Conservation (phyloP, 2,113 vertebrate genomes). For the Trachemys scripta region DNA sequence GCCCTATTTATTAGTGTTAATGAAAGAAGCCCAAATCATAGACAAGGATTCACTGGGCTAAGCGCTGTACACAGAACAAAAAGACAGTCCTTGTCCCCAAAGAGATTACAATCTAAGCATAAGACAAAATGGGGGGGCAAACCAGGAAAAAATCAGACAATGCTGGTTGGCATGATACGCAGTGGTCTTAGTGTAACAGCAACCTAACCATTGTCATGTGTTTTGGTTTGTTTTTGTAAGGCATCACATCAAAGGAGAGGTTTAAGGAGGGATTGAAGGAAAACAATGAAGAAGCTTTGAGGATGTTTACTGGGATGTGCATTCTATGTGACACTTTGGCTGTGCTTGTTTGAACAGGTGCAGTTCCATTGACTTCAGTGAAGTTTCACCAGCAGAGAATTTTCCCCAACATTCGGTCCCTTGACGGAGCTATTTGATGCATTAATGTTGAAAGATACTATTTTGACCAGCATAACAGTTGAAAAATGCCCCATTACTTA, state of each 20-base stretch:
- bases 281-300: too few species aligned
- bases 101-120: too few species aligned
- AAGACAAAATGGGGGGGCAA: too few species aligned
- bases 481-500: background rate
- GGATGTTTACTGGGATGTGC: background rate
- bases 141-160: too few species aligned
- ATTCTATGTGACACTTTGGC: background rate
- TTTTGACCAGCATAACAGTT: background rate
- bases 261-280: too few species aligned
- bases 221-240: too few species aligned
- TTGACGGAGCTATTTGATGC: background rate
- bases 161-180: too few species aligned
- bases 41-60: background rate
- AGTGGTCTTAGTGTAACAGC: too few species aligned
- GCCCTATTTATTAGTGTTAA: background rate
- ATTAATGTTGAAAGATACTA: background rate
- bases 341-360: background rate
- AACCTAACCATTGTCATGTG: too few species aligned
- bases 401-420: background rate
- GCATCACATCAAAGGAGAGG: too few species aligned
- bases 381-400: background rate
- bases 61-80: too few species aligned
- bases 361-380: background rate
- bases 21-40: background rate
- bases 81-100: too few species aligned